Base-by-base conservation (phyloP, 1,140 invertebrate genomes). In the Zaprionus davidi region DNA sequence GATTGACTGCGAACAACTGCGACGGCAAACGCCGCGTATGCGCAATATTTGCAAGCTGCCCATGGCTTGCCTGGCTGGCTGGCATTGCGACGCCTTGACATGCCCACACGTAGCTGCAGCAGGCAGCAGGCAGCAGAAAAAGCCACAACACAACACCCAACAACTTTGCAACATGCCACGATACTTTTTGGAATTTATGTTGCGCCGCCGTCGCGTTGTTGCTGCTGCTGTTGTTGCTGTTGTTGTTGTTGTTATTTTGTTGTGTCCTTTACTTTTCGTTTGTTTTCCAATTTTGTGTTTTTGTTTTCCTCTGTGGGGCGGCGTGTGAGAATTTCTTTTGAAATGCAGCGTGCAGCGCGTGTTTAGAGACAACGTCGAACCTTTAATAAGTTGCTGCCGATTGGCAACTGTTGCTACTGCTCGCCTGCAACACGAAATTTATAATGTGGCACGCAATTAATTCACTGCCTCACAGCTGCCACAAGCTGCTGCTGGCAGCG, bases 381-480 rank as follows among this genome's bases (percentile, higher is more conserved):
- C 79, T 69, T 78, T 82, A 82, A 82, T 82, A 82, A 81, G 73
- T 69, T 31, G 59, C 65, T 56, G 36, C 22, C 20, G 38, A 9
- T 9, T 3, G 31, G 31, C 31, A 34, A 34, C 31, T 34, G 31
- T 34, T 34, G 31, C 31, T 34, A 34, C 31, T 34, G 31, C 11
- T 34, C 31, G 31, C 31, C 31, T 0, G 31, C 62, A 28, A 22
- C 38, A 41, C 22, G 64, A 81, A 81, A 90, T 88, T 84, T 90
- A 90, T 88, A 88, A 90, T 88, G 84, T 84, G 85, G 81, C 81
- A 84, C 81, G 81, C 85, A 88, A 88, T 88, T 88, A 88, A 88
- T 88, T 88, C 84, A 90, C 78, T 84, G 84, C 84, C 84, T 78
- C 28, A 78, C 55, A 26, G 26, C 24, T 58, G 28, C 65, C 65